Evolutionary conservation across 2,888 invertebrate genomes (phyloP).

Genomic region (Oscheius sp.): DNA sequence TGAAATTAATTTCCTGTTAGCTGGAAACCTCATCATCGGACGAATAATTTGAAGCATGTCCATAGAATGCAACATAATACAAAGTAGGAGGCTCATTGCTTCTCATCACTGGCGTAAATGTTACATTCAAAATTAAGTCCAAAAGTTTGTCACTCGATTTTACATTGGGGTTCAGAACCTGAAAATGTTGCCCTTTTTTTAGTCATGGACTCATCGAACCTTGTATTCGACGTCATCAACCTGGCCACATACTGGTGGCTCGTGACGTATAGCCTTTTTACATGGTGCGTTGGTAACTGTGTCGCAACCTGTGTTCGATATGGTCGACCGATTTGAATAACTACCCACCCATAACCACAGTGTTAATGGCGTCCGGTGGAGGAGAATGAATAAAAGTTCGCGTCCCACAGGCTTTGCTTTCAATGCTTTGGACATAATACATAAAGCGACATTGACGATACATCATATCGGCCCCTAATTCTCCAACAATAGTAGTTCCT

Average conservation of each 20-base stretch:
- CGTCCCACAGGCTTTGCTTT: conserved; percentile 43
- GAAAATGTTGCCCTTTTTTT: background rate
- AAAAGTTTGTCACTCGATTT: conserved; percentile 36
- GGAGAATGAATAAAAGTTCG: conserved; percentile 41
- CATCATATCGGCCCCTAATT: conserved; percentile 61
- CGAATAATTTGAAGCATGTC: conserved; percentile 51
- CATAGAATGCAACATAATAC: conserved; percentile 64
- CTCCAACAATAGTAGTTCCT: conserved; percentile 40
- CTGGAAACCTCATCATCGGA: conserved; percentile 46
- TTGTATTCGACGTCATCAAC: conserved; percentile 37
- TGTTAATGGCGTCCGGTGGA: conserved; percentile 41
- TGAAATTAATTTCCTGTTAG: background rate
- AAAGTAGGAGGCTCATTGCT: conserved; percentile 43
- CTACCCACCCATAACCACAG: conserved; percentile 53
- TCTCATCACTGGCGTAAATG: conserved; percentile 51
- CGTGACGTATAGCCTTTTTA: conserved; percentile 27
- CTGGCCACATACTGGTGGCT: conserved; percentile 60
- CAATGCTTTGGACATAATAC: conserved; percentile 49
- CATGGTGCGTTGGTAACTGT: conserved; percentile 61
- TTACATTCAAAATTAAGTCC: conserved; percentile 57
- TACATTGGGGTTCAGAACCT: conserved; percentile 32
- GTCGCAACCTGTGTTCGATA: conserved; percentile 54
- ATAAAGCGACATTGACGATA: conserved; percentile 59
- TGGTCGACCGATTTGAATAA: background rate
- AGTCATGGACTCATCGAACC: conserved; percentile 2